These are phyloP conservation scores for Pristionchus mayeri DNA, from an alignment of 2,888 invertebrate species.

Conservation along the genomic window DNA sequence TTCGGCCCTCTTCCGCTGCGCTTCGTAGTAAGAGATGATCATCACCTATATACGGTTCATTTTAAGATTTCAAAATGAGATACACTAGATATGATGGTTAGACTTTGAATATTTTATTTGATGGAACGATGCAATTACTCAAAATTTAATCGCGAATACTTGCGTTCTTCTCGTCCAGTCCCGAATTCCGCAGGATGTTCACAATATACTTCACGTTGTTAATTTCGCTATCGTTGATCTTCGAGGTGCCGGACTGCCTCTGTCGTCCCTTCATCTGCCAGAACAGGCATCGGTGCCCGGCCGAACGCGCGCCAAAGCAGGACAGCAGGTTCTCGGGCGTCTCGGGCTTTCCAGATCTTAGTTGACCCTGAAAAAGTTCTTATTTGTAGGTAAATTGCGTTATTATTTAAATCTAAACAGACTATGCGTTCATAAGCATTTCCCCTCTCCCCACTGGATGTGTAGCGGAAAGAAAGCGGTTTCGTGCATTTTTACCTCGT, in stretches of 20 bases:
- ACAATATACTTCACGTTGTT: neutral
- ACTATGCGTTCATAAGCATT: no score
- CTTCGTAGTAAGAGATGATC: constrained; percentile 30
- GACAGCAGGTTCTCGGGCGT: neutral
- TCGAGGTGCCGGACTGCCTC: neutral
- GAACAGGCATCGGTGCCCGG: neutral
- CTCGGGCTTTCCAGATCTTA: no score
- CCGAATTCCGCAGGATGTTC: neutral
- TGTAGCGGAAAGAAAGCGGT: no score
- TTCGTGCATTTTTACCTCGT: neutral
- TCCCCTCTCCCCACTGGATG: neutral
- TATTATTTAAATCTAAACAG: no score
- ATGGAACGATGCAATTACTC: no score
- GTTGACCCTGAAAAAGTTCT: no score
- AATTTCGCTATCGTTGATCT: neutral
- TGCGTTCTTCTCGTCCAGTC: neutral
- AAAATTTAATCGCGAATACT: no score
- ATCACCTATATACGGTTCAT: neutral
- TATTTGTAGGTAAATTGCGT: no score
- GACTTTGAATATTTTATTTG: no score
- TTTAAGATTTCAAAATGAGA: no score
- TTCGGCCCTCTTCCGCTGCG: neutral
- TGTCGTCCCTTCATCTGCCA: neutral
- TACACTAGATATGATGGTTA: no score
- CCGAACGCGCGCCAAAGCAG: neutral